Evolutionary conservation across 2,888 invertebrate species (phyloP), one percentile per base, ranked within the genome.

Genomic region (Pasiphila rectangulata): DNA sequence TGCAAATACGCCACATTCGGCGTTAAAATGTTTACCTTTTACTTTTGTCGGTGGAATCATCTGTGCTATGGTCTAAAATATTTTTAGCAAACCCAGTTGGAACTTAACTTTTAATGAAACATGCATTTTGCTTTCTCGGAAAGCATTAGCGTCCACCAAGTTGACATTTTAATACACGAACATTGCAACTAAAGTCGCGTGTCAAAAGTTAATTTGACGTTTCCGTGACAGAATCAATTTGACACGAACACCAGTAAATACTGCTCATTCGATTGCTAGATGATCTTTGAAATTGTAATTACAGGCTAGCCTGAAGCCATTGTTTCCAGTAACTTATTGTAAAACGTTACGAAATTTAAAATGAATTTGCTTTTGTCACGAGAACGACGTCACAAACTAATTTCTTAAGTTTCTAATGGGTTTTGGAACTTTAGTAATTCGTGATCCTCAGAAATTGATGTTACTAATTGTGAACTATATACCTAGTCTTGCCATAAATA

Each of bases 191-290:
- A 54, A 59, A 58, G 56, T 71, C 54, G 69, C 70, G 63, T 72
- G 72, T 56, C 39, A 51, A 52, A 57, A 45, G 50, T 58, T 54
- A 61, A 56, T 56, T 56, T 41, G 41, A 48, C 48, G 54, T 62
- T 62, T 61, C 46, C 72, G 72, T 69, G 71, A 61, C 67, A 54
- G 46, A 57, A 62, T 51, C 59, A 59, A 65, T 67, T 68, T 60
- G 61, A 62, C 67, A 62, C 61, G 60, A 64, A 56, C 43, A 54
- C 52, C 63, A 53, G 66, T 71, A 70, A 71, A 71, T 63, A 63
- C 59, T 54, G 62, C 57, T 59, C 50, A 53, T 51, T 59, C 58
- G 58, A 64, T 66, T 51, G 60, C 57, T 59, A 15, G 49, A 53
- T 61, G 62, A 65, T 65, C 56, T 63, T 65, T 65, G 46, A 57